phyloP scores from a whole-genome alignment of 64 coral and sea anemone genomes.

The Dendronephthya gigantea region DNA sequence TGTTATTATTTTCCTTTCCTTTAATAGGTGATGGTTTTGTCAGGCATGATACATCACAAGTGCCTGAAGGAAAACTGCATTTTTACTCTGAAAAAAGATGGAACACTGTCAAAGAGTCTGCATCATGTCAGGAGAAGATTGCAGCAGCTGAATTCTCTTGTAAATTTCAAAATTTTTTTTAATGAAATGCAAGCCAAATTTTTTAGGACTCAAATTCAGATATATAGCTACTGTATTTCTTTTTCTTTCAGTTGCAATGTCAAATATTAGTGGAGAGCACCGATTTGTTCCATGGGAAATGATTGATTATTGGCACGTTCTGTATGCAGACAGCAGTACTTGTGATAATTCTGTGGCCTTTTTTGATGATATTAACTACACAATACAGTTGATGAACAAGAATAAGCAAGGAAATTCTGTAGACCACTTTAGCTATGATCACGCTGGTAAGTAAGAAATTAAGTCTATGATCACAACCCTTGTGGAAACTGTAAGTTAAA shows the following conservation, averaged over 20 bases:
- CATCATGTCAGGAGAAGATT: background rate
- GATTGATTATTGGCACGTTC: constrained; percentile 64
- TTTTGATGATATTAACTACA: constrained; percentile 44
- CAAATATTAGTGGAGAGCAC: constrained; percentile 32
- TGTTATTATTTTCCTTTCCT: too few species aligned
- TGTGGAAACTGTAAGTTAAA: too few species aligned
- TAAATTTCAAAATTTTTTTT: background rate
- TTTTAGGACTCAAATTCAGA: background rate
- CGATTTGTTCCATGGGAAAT: constrained; percentile 63
- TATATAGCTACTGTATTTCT: background rate
- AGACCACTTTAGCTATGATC: constrained; percentile 86
- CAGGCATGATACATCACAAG: background rate
- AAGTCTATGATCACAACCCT: too few species aligned
- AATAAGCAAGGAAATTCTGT: constrained; percentile 63
- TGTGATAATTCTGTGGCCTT: constrained; percentile 62
- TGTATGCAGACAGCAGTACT: constrained; percentile 73
- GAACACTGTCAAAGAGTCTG: background rate
- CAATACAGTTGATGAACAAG: constrained; percentile 67
- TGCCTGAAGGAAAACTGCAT: background rate
- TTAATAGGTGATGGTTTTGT: background rate
- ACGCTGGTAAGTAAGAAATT: constrained; percentile 53
- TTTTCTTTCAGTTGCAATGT: background rate
- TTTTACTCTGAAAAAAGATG: background rate
- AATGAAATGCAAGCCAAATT: background rate
- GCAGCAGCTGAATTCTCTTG: background rate